Evolutionary conservation across 2,113 vertebrate genomes (phyloP).

Genomic region (Colaptes auratus): DNA sequence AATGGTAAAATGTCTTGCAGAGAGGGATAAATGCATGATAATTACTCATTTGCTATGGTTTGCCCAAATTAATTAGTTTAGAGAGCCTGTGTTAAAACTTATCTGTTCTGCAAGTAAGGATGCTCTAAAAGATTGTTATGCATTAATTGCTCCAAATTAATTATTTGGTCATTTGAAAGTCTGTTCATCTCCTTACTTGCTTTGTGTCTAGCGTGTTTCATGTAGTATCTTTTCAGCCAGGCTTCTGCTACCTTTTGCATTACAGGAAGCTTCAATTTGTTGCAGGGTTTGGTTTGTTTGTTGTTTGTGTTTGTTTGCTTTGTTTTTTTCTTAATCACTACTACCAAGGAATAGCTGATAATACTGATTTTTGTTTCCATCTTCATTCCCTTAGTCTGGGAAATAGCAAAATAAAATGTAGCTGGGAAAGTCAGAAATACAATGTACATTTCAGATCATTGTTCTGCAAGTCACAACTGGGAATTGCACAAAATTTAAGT

Average conservation of each 20-base stretch:
- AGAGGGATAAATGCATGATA: not conserved
- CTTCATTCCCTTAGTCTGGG: accelerated
- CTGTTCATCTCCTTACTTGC: not conserved
- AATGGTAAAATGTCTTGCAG: not conserved
- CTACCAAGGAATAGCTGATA: not conserved
- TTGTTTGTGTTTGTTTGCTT: not conserved
- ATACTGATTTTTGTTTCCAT: not conserved
- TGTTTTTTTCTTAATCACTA: not conserved
- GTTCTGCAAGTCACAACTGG: not conserved
- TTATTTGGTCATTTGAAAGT: not conserved
- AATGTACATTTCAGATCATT: not conserved
- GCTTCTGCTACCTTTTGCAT: not conserved
- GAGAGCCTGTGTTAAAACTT: not conserved
- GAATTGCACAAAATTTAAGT: not conserved
- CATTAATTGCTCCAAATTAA: not conserved
- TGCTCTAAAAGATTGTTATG: not conserved
- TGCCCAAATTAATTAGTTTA: not conserved
- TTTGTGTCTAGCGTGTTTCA: not conserved
- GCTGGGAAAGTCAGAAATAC: not conserved
- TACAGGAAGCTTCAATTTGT: not conserved
- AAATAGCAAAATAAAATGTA: not conserved
- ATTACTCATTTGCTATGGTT: not conserved
- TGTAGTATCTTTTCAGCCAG: not conserved
- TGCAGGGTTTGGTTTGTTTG: not conserved
- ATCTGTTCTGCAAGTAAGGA: not conserved